Evolutionary conservation across 2,113 vertebrate genomes (phyloP), one percentile per base, ranked within the genome.

Genomic region (Protobothrops flavoviridis): DNA sequence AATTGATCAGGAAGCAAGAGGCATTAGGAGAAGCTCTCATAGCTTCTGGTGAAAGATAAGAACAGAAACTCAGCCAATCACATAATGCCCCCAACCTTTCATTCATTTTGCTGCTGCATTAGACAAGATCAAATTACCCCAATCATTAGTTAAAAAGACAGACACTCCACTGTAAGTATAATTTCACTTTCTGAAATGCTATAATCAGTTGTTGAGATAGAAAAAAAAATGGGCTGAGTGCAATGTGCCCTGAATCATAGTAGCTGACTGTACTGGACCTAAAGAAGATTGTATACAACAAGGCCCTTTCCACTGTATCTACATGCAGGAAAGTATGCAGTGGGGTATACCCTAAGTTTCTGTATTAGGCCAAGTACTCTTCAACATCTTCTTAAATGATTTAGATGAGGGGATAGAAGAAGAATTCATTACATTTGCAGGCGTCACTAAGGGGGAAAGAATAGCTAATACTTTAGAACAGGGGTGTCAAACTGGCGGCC

Each of bases 71-170:
- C 55, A 85, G 2, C 87, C 53, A 85, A 86, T 91, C 89, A 12
- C 15, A 13, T 4, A 2, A 2, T 61, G 33, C 15, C 9, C 29
- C 74, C 90, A 15, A 90, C n/a, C 64, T 93, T 94, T 85, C 52
- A 12, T 89, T 93, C 33, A 3, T 90, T 92, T 93, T 33, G 26
- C 50, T 94, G 26, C 93, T 88, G 26, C 9, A 85, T 87, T 33
- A 33, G 26, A 24, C 29, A 39, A 90, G n/a, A 89, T 92, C 11
- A 91, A 1, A 87, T 90, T 93, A 90, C 1, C 0, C 1, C 29
- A 69, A 45, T 85, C 39, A 92, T 89, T 43, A 93, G 61, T 17
- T 56, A 92, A 95, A 92, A 90, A 95, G 45, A 91, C n/a, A 93
- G 57, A 8, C 0, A 0, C 91, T 94, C 23, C 24, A 88, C 21